phyloP scores from a whole-genome alignment of 2,797 vertebrate genomes.

The Martes flavigula region DNA sequence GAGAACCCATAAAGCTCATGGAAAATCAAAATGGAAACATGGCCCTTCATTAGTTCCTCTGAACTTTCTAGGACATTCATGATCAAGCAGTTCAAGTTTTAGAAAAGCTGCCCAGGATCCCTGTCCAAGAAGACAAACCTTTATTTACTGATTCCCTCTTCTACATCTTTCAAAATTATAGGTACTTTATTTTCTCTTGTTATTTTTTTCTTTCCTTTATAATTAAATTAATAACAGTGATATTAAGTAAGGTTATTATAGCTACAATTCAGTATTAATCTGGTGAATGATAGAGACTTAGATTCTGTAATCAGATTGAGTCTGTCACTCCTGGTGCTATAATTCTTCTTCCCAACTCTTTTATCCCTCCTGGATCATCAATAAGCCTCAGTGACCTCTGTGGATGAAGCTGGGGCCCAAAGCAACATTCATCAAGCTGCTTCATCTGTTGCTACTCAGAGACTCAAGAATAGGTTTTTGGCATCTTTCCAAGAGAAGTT shows the following conservation, averaged over 20 bases:
- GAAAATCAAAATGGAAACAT: neutral
- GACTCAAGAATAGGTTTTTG: conserved; percentile 6
- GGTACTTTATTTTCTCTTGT: neutral
- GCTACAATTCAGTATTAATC: neutral
- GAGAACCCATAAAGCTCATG: neutral
- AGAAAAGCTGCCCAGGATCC: neutral
- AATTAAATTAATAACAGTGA: conserved; percentile 19
- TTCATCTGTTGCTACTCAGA: conserved; percentile 6
- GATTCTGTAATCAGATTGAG: conserved; percentile 21
- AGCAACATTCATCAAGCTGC: neutral
- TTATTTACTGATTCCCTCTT: neutral
- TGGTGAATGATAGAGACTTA: neutral
- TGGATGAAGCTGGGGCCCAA: neutral
- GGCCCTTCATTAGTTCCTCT: neutral
- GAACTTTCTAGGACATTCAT: neutral
- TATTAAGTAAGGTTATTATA: conserved; percentile 2
- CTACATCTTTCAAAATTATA: neutral
- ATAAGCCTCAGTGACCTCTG: conserved; percentile 47
- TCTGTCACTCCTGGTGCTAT: neutral
- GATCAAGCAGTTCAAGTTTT: neutral
- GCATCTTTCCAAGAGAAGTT: conserved; percentile 16
- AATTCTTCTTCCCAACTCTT: conserved; percentile 4
- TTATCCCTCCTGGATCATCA: conserved; percentile 34
- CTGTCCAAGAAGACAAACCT: neutral
- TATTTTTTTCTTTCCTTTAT: neutral